phyloP scores from a whole-genome alignment of 2,113 vertebrate genomes.

The Megatriorchis doriae region DNA sequence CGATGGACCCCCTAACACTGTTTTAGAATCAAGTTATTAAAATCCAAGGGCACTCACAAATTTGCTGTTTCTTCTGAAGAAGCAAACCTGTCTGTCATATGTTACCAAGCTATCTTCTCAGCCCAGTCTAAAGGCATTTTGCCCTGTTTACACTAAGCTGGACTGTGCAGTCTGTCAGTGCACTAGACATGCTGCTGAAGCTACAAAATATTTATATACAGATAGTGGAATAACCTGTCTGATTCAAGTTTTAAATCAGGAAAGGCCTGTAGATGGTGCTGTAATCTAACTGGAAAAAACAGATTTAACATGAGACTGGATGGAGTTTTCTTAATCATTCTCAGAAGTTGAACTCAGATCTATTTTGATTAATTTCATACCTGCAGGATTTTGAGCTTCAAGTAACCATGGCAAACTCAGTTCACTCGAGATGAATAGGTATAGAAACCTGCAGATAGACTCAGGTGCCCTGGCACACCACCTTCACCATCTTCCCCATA shows the following conservation, averaged over 20 bases:
- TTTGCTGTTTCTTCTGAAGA: background rate
- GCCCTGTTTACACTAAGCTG: background rate
- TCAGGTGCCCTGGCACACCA: background rate
- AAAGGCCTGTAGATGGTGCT: constrained; percentile 73
- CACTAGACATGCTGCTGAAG: background rate
- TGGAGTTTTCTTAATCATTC: background rate
- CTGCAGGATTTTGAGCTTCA: background rate
- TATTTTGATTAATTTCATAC: background rate
- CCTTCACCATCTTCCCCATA: background rate
- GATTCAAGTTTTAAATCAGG: background rate
- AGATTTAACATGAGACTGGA: background rate
- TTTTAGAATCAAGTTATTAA: background rate
- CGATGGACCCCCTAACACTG: background rate
- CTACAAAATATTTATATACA: background rate
- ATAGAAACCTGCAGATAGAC: background rate
- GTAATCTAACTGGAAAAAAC: constrained; percentile 13
- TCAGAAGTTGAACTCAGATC: background rate
- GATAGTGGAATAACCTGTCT: background rate
- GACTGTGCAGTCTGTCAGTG: background rate
- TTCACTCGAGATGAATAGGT: background rate
- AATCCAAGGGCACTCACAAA: background rate
- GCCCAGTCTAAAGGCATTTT: background rate
- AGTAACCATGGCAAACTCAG: background rate
- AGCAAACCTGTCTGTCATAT: background rate
- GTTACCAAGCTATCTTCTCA: background rate